Percentiles rank a stretch among this genome's conserved stretches.
phyloP scores from a whole-genome alignment of 2,113 vertebrate genomes.

The Notothenia rossii region DNA sequence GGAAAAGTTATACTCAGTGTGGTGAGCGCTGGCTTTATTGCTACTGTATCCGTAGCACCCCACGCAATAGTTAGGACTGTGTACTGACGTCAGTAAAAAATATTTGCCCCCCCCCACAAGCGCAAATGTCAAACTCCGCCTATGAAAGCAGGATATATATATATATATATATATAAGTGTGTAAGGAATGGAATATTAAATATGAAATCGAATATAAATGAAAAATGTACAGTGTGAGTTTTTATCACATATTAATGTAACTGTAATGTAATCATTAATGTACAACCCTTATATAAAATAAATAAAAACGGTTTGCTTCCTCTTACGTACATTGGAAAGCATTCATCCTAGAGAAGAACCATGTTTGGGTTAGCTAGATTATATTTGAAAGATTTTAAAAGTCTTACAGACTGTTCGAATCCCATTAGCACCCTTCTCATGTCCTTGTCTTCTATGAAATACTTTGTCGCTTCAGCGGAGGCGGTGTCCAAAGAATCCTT shows the following conservation, averaged over 20 bases:
- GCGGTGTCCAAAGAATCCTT: fast-evolving
- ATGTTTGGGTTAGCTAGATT: neutral
- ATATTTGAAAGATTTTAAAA: neutral
- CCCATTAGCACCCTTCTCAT: fast-evolving
- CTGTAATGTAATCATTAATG: neutral
- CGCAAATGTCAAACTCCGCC: too few relatives aligned
- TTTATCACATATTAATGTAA: neutral
- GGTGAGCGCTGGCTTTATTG: too few relatives aligned
- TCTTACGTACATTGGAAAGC: neutral
- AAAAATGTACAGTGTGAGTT: too few relatives aligned
- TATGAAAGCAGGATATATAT: too few relatives aligned
- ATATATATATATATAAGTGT: too few relatives aligned
- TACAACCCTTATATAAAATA: neutral
- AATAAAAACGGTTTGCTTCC: neutral
- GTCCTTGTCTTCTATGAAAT: fast-evolving
- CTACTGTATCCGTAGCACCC: too few relatives aligned
- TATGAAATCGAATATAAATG: too few relatives aligned
- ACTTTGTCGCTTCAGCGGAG: fast-evolving
- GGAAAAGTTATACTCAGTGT: too few relatives aligned
- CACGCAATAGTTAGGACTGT: too few relatives aligned
- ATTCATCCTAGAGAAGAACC: neutral
- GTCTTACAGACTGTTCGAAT: neutral
- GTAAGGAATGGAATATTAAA: too few relatives aligned
- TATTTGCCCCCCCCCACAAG: too few relatives aligned
- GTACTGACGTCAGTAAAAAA: too few relatives aligned